phyloP scores from a whole-genome alignment of 1,140 invertebrate genomes.

The Penaeus japonicus region DNA sequence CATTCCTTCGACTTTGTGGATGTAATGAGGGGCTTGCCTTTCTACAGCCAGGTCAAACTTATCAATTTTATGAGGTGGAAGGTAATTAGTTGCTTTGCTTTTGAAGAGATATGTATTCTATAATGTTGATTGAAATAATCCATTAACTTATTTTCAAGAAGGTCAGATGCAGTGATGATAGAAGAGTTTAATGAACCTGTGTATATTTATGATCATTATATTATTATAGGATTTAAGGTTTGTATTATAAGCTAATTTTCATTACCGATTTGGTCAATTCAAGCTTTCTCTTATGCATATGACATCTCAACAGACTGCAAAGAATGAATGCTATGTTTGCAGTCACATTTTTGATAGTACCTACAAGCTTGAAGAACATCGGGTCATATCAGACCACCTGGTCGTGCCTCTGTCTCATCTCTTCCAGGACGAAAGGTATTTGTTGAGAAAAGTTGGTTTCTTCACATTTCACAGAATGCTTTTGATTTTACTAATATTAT shows the following conservation, averaged over 20 bases:
- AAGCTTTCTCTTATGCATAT: not conserved
- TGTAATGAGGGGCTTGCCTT: conserved; percentile 35
- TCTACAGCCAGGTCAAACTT: conserved; percentile 75
- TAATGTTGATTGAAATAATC: too few relatives aligned
- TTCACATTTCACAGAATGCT: not conserved
- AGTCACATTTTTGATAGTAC: not conserved
- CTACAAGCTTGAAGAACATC: conserved; percentile 15
- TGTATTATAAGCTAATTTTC: too few relatives aligned
- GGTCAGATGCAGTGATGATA: too few relatives aligned
- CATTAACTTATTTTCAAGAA: too few relatives aligned
- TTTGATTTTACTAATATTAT: too few relatives aligned
- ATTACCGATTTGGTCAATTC: too few relatives aligned
- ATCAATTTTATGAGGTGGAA: conserved; percentile 83
- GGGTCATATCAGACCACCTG: conserved; percentile 17
- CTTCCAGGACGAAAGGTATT: conserved; percentile 7
- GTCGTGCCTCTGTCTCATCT: not conserved
- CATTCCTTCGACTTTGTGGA: conserved; percentile 51
- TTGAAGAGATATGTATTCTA: too few relatives aligned
- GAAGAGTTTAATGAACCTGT: too few relatives aligned
- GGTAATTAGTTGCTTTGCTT: not conserved
- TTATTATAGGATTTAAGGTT: too few relatives aligned
- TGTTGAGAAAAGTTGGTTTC: not conserved
- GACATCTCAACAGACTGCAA: not conserved
- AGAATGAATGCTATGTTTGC: conserved; percentile 31
- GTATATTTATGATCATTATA: too few relatives aligned